Base-by-base conservation (phyloP, 2,113 vertebrate genomes). In the Ceratotherium simum region DNA sequence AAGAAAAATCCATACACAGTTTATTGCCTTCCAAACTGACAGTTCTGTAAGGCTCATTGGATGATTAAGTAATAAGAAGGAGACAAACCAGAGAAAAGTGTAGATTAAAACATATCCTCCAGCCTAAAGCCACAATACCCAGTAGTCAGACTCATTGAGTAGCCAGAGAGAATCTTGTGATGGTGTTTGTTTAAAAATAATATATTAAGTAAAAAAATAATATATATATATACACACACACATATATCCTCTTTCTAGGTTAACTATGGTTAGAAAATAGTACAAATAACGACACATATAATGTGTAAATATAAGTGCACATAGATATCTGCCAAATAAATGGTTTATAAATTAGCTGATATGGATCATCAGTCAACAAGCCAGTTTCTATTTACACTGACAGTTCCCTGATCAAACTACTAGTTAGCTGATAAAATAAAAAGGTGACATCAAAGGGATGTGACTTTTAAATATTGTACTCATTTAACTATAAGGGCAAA, bases 21-120 rank as follows among this genome's bases (percentile, higher is more conserved):
- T 95, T 90, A 93, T 67, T 98, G 79, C 90, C 94, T 97, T 97
- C 51, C 25, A 91, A 96, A 85, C 92, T 46, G 92, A 48, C 96
- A 98, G 95, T 97, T 98, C 70, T 39, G 17, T 73, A 70, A 92
- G 80, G 25, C 76, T 97, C 78, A 85, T 62, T 90, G 97, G 97
- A 76, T 93, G 31, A 97, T 97, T 98, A 97, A 96, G 89, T 90
- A 97, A 96, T 96, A 96, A 97, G 89, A 96, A 91, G 83, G 56
- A 91, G 93, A 79, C 95, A 97, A 97, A 8, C 23, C 56, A 31
- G n/a, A 84, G 85, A 72, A 90, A 96, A 97, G 65, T 87, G 46
- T 48, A 65, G 70, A 93, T 96, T 95, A 96, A 92, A 95, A 67
- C 36, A 93, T 82, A 97, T 82, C 29, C 80, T 96, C 42, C 33